Percentiles rank a stretch among this genome's conserved stretches.
Conservation (phyloP, 2,888 invertebrate genomes). For the Esperia sulphurella region DNA sequence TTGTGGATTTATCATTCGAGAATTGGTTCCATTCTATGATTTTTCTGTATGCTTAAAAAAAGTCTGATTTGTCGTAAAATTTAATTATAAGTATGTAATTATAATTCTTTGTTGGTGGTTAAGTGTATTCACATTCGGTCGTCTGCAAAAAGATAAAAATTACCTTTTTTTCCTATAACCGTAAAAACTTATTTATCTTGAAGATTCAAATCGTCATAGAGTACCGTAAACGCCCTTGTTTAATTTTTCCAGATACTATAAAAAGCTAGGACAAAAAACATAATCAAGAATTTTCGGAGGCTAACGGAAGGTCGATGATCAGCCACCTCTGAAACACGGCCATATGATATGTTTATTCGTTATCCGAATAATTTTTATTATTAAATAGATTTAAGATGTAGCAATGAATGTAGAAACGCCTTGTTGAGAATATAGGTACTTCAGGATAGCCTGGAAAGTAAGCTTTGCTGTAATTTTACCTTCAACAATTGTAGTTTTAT, state of each 20-base stretch:
- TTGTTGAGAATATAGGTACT: not conserved
- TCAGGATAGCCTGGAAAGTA: not conserved
- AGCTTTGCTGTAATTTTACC: not conserved
- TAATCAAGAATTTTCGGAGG: not conserved
- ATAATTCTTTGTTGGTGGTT: too few relatives aligned
- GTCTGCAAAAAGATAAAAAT: not conserved
- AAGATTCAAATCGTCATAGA: not conserved
- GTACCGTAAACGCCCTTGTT: not conserved
- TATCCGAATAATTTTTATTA: not conserved
- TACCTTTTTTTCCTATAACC: not conserved
- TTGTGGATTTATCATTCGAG: too few relatives aligned
- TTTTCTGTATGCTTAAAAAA: too few relatives aligned
- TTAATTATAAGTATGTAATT: too few relatives aligned
- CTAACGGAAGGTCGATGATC: not conserved
- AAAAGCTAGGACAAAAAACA: not conserved
- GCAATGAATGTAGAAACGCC: not conserved
- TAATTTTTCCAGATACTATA: not conserved
- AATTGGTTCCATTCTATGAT: too few relatives aligned
- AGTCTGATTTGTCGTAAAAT: too few relatives aligned
- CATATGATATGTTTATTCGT: not conserved
- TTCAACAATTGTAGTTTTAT: too few relatives aligned
- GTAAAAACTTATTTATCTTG: not conserved
- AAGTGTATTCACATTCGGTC: not conserved
- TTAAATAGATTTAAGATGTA: not conserved
- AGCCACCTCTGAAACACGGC: not conserved